A percentile compares a stretch with the other conserved stretches of the same genome.
Evolutionary conservation across 2,113 vertebrate genomes (phyloP).

Genomic region (Geococcyx californianus): DNA sequence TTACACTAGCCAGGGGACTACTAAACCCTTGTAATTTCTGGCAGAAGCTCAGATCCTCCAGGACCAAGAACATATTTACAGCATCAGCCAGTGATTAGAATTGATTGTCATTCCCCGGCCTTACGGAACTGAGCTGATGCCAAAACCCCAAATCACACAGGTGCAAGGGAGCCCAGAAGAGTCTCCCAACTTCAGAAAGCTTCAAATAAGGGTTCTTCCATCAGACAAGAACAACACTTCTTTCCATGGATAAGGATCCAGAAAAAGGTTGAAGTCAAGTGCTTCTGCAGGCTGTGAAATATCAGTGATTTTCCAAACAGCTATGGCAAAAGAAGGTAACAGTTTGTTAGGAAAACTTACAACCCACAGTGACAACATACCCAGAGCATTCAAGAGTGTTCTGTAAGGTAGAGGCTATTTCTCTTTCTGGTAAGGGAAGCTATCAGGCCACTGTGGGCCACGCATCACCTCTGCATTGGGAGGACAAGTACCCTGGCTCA

Average conservation of each 20-base stretch:
- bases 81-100: conserved; percentile 1
- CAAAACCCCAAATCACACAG: neutral
- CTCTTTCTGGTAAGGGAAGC: neutral
- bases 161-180: neutral
- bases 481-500: neutral
- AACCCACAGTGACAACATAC: neutral
- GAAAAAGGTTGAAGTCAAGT: neutral
- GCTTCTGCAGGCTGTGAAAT: neutral
- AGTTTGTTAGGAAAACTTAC: neutral
- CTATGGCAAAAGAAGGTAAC: neutral
- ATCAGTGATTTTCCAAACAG: neutral
- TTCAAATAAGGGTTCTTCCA: neutral
- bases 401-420: neutral
- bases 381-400: neutral
- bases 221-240: neutral
- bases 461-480: neutral
- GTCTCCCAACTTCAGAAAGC: neutral
- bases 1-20: neutral
- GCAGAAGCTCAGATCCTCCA: neutral
- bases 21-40: neutral
- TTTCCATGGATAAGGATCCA: neutral
- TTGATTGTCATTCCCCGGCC: neutral
- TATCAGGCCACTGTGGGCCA: neutral
- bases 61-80: neutral
- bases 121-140: neutral